Base-by-base conservation (phyloP, 2,113 vertebrate species). In the Mellivora capensis region DNA sequence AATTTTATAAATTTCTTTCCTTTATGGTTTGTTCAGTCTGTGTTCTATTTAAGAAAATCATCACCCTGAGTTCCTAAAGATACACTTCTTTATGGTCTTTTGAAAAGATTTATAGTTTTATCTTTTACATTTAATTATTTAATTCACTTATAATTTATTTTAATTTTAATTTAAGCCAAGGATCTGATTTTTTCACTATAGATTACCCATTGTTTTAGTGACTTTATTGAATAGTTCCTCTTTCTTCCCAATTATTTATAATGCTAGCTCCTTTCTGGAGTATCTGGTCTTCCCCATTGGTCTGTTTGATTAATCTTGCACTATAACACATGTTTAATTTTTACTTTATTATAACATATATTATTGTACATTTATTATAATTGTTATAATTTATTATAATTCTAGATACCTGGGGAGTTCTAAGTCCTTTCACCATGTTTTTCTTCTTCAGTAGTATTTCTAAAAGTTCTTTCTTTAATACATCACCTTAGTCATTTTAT, bases 121-220 rank as follows among this genome's bases (percentile, higher is more conserved):
- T 80, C 52, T 81, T 81, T 81, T n/a, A 91, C n/a, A 34, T 92
- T 92, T 82, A 82, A 82, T 86, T 93, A 77, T 62, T 62, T 69
- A 95, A 59, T 67, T 31, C 15, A 52, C 54, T 54, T 82, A 87
- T 31, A 74, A 74, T 82, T 82, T 72, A 72, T 61, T 96, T 96
- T 77, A n/a, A n/a, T 49, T 49, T 94, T 83, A 42, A 84, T 57
- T 90, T 59, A 72, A 87, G 62, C 4, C 11, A 15, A 47, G 4
- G 29, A 87, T 80, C 37, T 34, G 72, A 81, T 90, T 59, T 17
- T 37, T 81, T 52, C 57, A 29, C n/a, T 42, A 61, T 52, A 94
- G 8, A 72, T 69, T 79, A 25, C 18, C 34, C 27, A 14, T 61
- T 91, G 1, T 79, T 77, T 91, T 4, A 61, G 52, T 21, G 86